Percentiles rank a stretch among this genome's conserved stretches.
Conservation (phyloP, 1,140 invertebrate genomes). For the Arion vulgaris region DNA sequence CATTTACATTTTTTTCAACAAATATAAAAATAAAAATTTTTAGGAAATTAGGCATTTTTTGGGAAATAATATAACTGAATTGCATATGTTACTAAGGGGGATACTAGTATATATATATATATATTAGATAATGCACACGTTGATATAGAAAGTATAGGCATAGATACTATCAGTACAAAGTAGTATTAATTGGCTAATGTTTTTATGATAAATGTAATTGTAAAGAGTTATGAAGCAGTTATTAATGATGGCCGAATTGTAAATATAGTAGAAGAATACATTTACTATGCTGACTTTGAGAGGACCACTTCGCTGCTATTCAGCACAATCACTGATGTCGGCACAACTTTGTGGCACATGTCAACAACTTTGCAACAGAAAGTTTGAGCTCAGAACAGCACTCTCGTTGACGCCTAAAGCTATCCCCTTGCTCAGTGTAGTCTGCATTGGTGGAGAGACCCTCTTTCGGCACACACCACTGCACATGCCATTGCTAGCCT, state of each 20-base stretch:
- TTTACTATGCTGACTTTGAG: conserved; percentile 1
- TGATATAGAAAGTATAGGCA: too few relatives aligned
- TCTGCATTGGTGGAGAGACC: neutral
- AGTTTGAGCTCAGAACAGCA: neutral
- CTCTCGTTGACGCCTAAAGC: neutral
- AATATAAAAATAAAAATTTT: too few relatives aligned
- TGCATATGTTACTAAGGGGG: too few relatives aligned
- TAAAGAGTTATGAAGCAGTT: neutral
- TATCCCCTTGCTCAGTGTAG: conserved; percentile 5
- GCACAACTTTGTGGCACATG: neutral
- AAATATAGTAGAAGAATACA: neutral
- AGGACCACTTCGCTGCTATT: neutral
- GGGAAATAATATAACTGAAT: too few relatives aligned
- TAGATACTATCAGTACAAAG: too few relatives aligned
- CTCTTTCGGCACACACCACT: neutral
- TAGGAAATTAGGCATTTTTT: too few relatives aligned
- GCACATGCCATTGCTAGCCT: conserved; percentile 19
- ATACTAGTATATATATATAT: too few relatives aligned
- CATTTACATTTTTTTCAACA: too few relatives aligned
- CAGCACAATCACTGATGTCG: neutral
- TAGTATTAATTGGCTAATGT: too few relatives aligned
- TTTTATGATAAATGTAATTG: neutral
- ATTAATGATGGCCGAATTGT: neutral
- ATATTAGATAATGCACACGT: too few relatives aligned
- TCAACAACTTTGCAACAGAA: neutral